Evolutionary conservation across 92 coral and sea anemone genomes (phyloP).

Genomic region (Bergia sp.): DNA sequence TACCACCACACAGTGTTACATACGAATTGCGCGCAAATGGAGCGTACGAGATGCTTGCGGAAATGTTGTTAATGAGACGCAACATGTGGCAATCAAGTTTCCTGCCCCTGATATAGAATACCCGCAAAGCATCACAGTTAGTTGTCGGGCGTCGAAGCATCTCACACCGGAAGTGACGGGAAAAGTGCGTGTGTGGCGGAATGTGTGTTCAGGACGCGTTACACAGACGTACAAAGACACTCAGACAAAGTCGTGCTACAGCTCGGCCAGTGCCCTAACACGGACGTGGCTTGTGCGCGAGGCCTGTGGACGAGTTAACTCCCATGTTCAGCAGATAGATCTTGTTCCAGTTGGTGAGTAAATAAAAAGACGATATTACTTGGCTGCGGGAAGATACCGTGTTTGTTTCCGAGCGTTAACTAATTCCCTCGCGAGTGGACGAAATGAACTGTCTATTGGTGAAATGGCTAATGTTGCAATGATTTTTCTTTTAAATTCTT

Average conservation of each 20-base stretch:
- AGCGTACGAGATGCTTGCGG: conserved; percentile 73
- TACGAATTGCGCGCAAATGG: conserved; percentile 68
- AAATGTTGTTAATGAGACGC: conserved; percentile 60
- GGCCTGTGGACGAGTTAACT: conserved; percentile 55
- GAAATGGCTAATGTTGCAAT: too few relatives aligned
- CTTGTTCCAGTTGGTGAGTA: conserved; percentile 66
- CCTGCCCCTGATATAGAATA: conserved; percentile 58
- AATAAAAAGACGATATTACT: background rate
- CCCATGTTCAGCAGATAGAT: conserved; percentile 61
- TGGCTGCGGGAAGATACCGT: too few relatives aligned
- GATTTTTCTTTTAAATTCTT: too few relatives aligned
- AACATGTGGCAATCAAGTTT: conserved; percentile 54
- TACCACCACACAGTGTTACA: conserved; percentile 39
- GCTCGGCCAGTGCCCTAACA: conserved; percentile 54
- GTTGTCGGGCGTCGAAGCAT: conserved; percentile 65
- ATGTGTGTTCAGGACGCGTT: conserved; percentile 50
- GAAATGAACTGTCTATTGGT: too few relatives aligned
- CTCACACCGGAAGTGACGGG: conserved; percentile 58
- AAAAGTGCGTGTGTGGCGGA: background rate
- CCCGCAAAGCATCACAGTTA: conserved; percentile 58
- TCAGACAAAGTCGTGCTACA: conserved; percentile 54
- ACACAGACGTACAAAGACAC: conserved; percentile 52
- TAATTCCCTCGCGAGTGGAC: too few relatives aligned
- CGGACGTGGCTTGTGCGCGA: conserved; percentile 81
- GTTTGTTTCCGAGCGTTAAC: too few relatives aligned